Conservation (phyloP, 2,797 vertebrate species). For the Hyperoplus immaculatus region DNA sequence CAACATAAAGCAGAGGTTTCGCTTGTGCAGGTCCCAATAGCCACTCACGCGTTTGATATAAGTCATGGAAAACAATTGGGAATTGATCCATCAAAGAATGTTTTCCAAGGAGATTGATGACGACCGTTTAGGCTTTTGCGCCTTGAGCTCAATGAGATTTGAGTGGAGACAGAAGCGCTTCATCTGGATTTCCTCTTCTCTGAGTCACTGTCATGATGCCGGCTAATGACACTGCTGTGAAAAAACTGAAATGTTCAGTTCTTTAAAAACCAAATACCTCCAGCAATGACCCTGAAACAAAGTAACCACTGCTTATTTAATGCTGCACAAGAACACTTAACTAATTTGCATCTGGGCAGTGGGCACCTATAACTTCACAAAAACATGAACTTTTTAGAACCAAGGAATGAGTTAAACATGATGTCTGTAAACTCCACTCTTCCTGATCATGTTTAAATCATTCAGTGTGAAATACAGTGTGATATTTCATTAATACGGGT, state of each 20-base stretch:
- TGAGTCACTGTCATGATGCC: not conserved
- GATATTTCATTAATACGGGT: not conserved
- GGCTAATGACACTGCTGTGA: constrained; percentile 29
- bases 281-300: constrained; percentile 9
- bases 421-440: not conserved
- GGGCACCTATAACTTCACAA: not conserved
- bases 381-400: constrained; percentile 26
- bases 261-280: not conserved
- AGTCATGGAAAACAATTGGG: constrained; percentile 17
- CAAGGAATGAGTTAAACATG: not conserved
- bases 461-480: not conserved
- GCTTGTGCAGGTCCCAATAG: not conserved
- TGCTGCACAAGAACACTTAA: not conserved
- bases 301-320: constrained; percentile 9
- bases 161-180: constrained; percentile 17
- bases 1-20: constrained; percentile 3
- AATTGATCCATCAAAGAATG: not conserved
- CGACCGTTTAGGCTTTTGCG: constrained; percentile 9
- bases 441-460: not conserved
- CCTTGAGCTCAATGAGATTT: constrained; percentile 2
- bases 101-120: constrained; percentile 18
- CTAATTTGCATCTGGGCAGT: constrained; percentile 4
- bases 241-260: not conserved
- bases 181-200: constrained; percentile 30
- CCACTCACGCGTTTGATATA: not conserved